Percentiles rank a stretch among this genome's conserved stretches.
phyloP scores from a whole-genome alignment of 2,888 invertebrate species.

The Seira musarum region DNA sequence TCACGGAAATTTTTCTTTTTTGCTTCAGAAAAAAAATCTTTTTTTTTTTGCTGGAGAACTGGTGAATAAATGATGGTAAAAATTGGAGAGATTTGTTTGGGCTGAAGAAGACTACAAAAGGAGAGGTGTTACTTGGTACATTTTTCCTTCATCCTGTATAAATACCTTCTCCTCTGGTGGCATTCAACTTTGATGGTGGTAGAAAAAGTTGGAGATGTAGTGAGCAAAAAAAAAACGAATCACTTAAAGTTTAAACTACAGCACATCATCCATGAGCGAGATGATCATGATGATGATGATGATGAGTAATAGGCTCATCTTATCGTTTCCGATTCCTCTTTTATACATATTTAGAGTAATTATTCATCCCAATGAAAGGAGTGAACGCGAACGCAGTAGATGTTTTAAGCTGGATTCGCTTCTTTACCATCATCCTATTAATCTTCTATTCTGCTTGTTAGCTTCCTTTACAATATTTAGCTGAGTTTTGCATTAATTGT shows the following conservation, averaged over 20 bases:
- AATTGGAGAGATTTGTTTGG: slow-evolving; percentile 2
- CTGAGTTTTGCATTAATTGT: slow-evolving; percentile 30
- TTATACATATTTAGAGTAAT: slow-evolving; percentile 44
- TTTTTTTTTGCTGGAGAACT: neutral
- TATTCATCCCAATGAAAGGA: slow-evolving; percentile 49
- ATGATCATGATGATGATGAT: neutral
- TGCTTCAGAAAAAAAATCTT: no score
- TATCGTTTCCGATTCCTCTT: slow-evolving; percentile 50
- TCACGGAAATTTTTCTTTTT: neutral
- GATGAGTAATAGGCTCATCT: slow-evolving; percentile 55
- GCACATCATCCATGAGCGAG: neutral
- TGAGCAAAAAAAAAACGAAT: slow-evolving; percentile 27
- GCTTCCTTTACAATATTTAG: neutral
- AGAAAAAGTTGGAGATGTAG: neutral
- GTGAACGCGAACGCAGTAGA: neutral
- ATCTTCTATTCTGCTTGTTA: neutral
- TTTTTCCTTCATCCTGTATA: neutral
- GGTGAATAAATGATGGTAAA: neutral
- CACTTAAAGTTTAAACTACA: slow-evolving; percentile 22
- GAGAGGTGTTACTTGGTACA: neutral
- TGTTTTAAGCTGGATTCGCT: slow-evolving; percentile 3
- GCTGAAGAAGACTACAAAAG: neutral
- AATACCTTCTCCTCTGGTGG: neutral
- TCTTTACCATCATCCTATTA: slow-evolving; percentile 6
- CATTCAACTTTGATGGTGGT: slow-evolving; percentile 10